These are phyloP conservation scores for Hyposoter didymator DNA, from an alignment of 2,888 invertebrate species.

Conservation along the genomic window DNA sequence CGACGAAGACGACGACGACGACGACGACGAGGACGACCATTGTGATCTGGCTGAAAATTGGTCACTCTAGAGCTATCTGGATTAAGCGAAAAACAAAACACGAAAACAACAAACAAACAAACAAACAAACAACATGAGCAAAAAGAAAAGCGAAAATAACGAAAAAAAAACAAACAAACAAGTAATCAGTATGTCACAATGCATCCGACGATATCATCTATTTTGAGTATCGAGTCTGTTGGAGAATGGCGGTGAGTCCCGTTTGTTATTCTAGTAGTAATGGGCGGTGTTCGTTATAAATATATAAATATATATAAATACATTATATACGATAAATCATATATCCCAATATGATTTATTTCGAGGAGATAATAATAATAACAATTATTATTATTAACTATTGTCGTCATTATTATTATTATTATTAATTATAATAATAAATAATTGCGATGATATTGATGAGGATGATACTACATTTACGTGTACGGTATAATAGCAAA, in stretches of 20 bases:
- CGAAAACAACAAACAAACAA: constrained; percentile 43
- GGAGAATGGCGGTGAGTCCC: constrained; percentile 76
- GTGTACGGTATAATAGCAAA: constrained; percentile 70
- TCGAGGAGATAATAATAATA: constrained; percentile 80
- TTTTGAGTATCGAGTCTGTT: constrained; percentile 80
- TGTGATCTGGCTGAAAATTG: constrained; percentile 63
- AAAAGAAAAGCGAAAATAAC: constrained; percentile 46
- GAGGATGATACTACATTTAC: constrained; percentile 66
- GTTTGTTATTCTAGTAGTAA: constrained; percentile 84
- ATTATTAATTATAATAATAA: constrained; percentile 70
- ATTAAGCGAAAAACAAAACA: constrained; percentile 49
- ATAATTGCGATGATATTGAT: constrained; percentile 73
- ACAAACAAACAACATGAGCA: constrained; percentile 26
- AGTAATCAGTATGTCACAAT: constrained; percentile 76
- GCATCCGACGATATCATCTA: constrained; percentile 81
- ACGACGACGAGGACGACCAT: constrained; percentile 66
- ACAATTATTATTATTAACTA: constrained; percentile 78
- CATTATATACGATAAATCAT: constrained; percentile 81
- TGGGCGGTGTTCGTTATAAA: constrained; percentile 84
- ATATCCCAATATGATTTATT: constrained; percentile 82
- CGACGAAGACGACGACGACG: constrained; percentile 57
- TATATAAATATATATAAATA: constrained; percentile 82
- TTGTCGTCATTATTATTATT: constrained; percentile 68
- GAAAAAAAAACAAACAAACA: too few species aligned
- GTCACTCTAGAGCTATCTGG: constrained; percentile 66